These are phyloP conservation scores for Danio albolineatus DNA, from an alignment of 2,797 vertebrate species.

Conservation along the genomic window DNA sequence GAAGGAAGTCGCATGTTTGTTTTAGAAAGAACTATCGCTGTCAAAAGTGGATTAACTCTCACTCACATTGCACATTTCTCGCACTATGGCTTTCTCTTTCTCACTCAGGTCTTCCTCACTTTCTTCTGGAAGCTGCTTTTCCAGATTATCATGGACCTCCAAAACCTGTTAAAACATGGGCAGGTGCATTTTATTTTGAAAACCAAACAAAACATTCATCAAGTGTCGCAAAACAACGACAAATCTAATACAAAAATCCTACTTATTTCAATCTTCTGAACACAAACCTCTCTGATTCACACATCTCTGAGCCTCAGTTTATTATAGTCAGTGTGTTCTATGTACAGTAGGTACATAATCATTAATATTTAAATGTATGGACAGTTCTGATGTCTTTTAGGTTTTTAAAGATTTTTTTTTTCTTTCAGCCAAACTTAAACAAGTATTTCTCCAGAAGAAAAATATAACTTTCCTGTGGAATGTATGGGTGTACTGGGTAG, in stretches of 20 bases:
- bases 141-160: constrained; percentile 96
- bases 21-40: not conserved
- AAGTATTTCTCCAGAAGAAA: too few relatives aligned
- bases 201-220: too few relatives aligned
- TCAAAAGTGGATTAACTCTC: not conserved
- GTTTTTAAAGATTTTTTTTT: too few relatives aligned
- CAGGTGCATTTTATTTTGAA: not conserved
- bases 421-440: too few relatives aligned
- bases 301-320: not conserved
- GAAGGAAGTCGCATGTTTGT: too few relatives aligned
- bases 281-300: not conserved
- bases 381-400: too few relatives aligned
- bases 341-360: too few relatives aligned
- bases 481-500: too few relatives aligned
- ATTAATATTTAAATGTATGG: too few relatives aligned
- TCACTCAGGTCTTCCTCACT: constrained; percentile 95
- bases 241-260: not conserved
- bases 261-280: not conserved
- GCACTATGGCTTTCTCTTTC: constrained; percentile 97
- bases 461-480: too few relatives aligned
- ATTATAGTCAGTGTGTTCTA: not conserved
- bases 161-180: constrained; percentile 83
- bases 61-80: constrained; percentile 98
- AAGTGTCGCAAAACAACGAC: not conserved
- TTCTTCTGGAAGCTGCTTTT: constrained; percentile 90